Percentiles rank a stretch among this genome's conserved stretches.
Conservation (phyloP, 1,140 invertebrate genomes). For the Euglossa dilemma region DNA sequence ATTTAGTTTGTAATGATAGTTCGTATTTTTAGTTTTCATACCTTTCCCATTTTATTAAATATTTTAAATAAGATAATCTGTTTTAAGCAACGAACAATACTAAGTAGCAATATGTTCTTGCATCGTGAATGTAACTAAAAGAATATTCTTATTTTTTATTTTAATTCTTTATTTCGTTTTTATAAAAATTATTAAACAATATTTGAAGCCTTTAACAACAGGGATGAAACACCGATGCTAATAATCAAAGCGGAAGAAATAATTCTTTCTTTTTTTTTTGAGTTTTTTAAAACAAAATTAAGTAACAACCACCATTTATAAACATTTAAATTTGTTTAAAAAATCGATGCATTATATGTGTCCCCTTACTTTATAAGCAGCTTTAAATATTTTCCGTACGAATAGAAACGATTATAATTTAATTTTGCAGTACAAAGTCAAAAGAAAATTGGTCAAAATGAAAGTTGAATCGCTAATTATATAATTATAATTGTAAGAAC, state of each 20-base stretch:
- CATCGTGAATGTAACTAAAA: background rate
- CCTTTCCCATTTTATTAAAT: conserved; percentile 35
- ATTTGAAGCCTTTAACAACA: conserved; percentile 11
- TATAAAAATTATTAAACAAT: conserved; percentile 15
- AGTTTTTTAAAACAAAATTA: conserved; percentile 14
- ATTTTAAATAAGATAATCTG: conserved; percentile 12
- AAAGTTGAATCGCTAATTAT: background rate
- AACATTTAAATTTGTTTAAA: conserved; percentile 35
- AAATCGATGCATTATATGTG: conserved; percentile 32
- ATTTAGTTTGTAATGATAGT: conserved; percentile 53
- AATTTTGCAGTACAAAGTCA: conserved; percentile 2
- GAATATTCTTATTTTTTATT: conserved; percentile 11
- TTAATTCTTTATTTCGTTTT: conserved; percentile 7
- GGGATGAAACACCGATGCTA: conserved; percentile 3
- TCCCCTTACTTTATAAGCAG: conserved; percentile 15
- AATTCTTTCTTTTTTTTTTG: conserved; percentile 1
- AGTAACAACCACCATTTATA: conserved; percentile 32
- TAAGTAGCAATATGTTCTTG: background rate
- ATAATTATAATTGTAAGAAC: conserved; percentile 12
- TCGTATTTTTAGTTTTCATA: conserved; percentile 39
- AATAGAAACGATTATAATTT: conserved; percentile 19
- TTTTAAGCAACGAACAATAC: conserved; percentile 10
- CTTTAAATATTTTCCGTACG: conserved; percentile 14
- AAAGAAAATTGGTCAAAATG: background rate
- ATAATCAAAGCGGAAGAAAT: background rate